Evolutionary conservation across 2,113 vertebrate species (phyloP).

Genomic region (Tragulus kanchil): DNA sequence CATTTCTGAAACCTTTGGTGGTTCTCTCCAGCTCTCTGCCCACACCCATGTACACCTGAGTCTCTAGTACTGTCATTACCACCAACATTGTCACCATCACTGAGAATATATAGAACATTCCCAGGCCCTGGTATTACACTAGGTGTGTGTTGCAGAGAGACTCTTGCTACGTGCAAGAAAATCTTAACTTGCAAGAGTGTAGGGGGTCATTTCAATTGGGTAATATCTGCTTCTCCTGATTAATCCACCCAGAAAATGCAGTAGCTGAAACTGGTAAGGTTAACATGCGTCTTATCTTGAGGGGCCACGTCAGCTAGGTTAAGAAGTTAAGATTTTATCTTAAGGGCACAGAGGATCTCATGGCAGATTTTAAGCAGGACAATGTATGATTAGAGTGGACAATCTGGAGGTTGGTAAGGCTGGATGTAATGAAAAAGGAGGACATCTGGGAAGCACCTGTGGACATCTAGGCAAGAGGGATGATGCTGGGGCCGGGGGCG

Average conservation of each 20-base stretch:
- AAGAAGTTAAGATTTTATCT: conserved; percentile 1
- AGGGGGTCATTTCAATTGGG: background rate
- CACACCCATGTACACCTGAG: background rate
- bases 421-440: background rate
- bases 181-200: background rate
- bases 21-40: background rate
- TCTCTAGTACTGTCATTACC: background rate
- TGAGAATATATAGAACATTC: background rate
- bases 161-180: background rate
- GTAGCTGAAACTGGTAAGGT: background rate
- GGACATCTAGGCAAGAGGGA: background rate
- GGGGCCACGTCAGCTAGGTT: background rate
- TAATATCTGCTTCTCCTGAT: background rate
- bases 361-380: background rate
- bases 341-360: background rate
- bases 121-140: background rate
- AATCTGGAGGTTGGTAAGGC: background rate
- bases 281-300: background rate
- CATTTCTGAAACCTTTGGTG: background rate
- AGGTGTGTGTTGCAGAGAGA: background rate
- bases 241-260: background rate
- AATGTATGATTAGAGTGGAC: background rate
- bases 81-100: background rate
- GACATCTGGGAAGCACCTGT: background rate
- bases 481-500: background rate